Evolutionary conservation across 2,113 vertebrate species (phyloP), one percentile per base, ranked within the genome.

Genomic region (Scomber japonicus): DNA sequence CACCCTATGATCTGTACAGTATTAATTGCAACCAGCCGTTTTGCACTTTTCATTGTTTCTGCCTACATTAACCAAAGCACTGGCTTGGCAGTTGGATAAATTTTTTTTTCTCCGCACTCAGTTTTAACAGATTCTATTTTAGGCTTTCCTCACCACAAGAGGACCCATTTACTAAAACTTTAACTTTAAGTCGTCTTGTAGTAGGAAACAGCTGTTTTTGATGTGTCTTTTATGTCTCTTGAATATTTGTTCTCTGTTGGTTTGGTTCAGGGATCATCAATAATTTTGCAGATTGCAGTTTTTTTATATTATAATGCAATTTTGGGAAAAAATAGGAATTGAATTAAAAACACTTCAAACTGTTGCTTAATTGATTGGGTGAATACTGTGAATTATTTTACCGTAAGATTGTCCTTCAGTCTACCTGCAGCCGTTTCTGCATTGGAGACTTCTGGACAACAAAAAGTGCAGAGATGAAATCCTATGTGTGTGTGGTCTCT

Each of bases 131-230:
- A 78, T 30, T 21, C 12, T 56, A 66, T 68, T 55, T 27, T 35
- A 11, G 21, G 8, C 31, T 49, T 5, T 21, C 31, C 56, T 46
- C 16, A 1, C 54, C 54, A 40, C 27, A 44, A 67, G 54, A 64
- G 60, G 71, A 75, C 45, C 46, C 46, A 54, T 60, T 67, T 73
- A 24, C 35, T 67, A 46, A 35, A 21, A 48, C 48, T 17, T 61
- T 24, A 67, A 60, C 31, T 30, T 27, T 31, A 2, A 10, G 30
- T 35, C 57, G 17, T 31, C 1, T 35, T 35, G 35, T 35, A 27
- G 24, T 24, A 70, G 13, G 31, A 31, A 35, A 35, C 35, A 35
- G 35, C 35, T 56, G n/a, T 54, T 31, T 49, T 66, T 49, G 1
- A 17, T 17, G 4, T 35, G 35, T 21, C 13, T 46, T 40, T 53